Evolutionary conservation across 2,888 invertebrate species (phyloP).

Genomic region (Exocentrus adspersus): DNA sequence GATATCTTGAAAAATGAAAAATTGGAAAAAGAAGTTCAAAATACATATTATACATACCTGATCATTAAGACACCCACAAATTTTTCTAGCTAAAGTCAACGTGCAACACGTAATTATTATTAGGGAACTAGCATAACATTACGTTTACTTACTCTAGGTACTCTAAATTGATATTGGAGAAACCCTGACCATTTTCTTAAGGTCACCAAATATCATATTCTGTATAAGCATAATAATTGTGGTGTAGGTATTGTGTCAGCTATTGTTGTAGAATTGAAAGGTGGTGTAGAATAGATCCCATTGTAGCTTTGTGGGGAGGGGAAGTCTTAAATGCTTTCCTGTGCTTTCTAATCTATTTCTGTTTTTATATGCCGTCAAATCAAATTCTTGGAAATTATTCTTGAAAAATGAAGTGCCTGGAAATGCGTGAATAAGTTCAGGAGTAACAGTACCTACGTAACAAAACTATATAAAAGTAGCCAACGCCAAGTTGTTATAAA

Average conservation of each 20-base stretch:
- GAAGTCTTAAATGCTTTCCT: background rate
- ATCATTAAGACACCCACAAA: too few relatives aligned
- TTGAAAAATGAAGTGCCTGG: constrained; percentile 1
- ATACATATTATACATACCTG: too few relatives aligned
- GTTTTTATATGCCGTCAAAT: background rate
- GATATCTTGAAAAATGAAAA: too few relatives aligned
- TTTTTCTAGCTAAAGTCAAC: too few relatives aligned
- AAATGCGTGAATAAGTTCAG: too few relatives aligned
- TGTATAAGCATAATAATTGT: background rate
- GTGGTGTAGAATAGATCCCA: constrained; percentile 27
- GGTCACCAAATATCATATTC: too few relatives aligned
- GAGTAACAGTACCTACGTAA: background rate
- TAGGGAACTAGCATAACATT: too few relatives aligned
- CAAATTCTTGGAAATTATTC: constrained; percentile 12
- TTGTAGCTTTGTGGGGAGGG: constrained; percentile 16
- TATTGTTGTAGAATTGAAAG: constrained; percentile 29
- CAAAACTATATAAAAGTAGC: constrained; percentile 1
- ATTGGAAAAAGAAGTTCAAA: too few relatives aligned
- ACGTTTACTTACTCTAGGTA: too few relatives aligned
- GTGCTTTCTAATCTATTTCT: constrained; percentile 2
- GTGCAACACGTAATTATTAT: too few relatives aligned
- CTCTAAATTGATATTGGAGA: too few relatives aligned
- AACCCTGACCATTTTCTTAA: too few relatives aligned
- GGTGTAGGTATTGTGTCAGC: background rate
- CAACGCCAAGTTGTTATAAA: background rate